Evolutionary conservation across 2,113 vertebrate species (phyloP).

Genomic region (Ellobius talpinus): DNA sequence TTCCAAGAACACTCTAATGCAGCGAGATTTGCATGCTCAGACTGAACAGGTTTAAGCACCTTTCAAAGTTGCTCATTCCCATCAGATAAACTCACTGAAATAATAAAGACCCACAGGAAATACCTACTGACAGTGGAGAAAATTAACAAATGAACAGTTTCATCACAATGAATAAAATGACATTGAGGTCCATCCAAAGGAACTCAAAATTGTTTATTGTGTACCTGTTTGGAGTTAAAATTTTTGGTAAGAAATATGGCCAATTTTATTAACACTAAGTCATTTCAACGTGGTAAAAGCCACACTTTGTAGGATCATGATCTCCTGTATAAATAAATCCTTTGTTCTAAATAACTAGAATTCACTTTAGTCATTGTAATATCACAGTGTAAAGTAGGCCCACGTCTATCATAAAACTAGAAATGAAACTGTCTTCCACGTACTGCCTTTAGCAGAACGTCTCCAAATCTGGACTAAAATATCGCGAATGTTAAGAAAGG

Average conservation of each 20-base stretch:
- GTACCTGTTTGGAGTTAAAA: conserved; percentile 56
- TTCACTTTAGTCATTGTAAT: conserved; percentile 29
- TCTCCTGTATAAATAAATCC: conserved; percentile 29
- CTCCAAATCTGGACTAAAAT: conserved; percentile 45
- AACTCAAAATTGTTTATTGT: conserved; percentile 5
- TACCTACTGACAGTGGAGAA: neutral
- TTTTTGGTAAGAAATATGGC: conserved; percentile 26
- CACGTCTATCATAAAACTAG: conserved; percentile 39
- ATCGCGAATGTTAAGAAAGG: neutral
- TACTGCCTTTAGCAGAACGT: conserved; percentile 36
- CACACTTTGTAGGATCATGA: conserved; percentile 29
- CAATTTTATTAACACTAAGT: neutral
- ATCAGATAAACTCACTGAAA: conserved; percentile 9
- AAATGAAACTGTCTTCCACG: conserved; percentile 36
- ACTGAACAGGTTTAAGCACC: neutral
- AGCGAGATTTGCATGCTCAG: neutral
- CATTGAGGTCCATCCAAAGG: conserved; percentile 46
- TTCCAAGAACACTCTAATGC: neutral
- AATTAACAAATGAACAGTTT: neutral
- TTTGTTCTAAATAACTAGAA: conserved; percentile 57
- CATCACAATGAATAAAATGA: neutral
- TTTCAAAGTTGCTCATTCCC: conserved; percentile 21
- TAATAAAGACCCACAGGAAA: conserved; percentile 19
- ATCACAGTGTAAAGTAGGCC: conserved; percentile 25
- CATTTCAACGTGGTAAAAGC: conserved; percentile 45